Percentiles rank a stretch among this genome's conserved stretches.
These are phyloP conservation scores for Pseudolaguvia tuberculata DNA, from an alignment of 2,113 vertebrate genomes.

Conservation along the genomic window DNA sequence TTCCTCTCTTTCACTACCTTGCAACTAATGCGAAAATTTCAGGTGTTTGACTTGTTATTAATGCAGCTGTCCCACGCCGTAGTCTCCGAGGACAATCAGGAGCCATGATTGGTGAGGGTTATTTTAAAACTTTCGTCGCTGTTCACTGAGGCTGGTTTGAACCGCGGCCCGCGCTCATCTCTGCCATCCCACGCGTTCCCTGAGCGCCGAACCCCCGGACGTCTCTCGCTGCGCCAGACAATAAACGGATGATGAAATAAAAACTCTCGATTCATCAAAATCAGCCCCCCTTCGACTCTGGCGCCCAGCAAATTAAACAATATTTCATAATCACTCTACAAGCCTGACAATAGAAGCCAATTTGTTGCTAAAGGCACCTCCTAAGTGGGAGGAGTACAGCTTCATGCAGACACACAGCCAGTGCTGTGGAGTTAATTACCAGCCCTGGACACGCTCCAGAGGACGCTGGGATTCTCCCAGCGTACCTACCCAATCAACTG, in stretches of 20 bases:
- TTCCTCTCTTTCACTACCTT: slow-evolving; percentile 35
- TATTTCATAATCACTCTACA: slow-evolving; percentile 88
- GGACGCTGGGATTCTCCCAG: slow-evolving; percentile 77
- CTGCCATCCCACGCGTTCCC: slow-evolving; percentile 32
- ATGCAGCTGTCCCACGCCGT: slow-evolving; percentile 15
- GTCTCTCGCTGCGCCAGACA: slow-evolving; percentile 65
- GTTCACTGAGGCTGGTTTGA: slow-evolving; percentile 6
- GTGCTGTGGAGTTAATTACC: slow-evolving; percentile 85
- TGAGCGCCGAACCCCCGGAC: slow-evolving; percentile 15
- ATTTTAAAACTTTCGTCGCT: slow-evolving; percentile 30
- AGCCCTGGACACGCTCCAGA: slow-evolving; percentile 85
- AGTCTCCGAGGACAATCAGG: slow-evolving; percentile 23
- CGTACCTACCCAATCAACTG: slow-evolving; percentile 77
- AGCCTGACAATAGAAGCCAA: slow-evolving; percentile 78
- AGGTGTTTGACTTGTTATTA: slow-evolving; percentile 34
- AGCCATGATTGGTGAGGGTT: slow-evolving; percentile 31
- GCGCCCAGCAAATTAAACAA: slow-evolving; percentile 80
- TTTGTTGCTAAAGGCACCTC: slow-evolving; percentile 79
- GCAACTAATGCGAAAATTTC: slow-evolving; percentile 21
- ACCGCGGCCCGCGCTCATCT: slow-evolving; percentile 23
- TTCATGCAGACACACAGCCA: slow-evolving; percentile 43
- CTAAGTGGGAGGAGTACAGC: slow-evolving; percentile 75
- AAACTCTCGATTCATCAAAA: slow-evolving; percentile 81
- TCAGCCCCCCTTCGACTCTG: slow-evolving; percentile 68
- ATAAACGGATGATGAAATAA: slow-evolving; percentile 79